A percentile compares a stretch with the other conserved stretches of the same genome.
phyloP scores from a whole-genome alignment of 1,140 invertebrate species.

The Drosophila melanica region DNA sequence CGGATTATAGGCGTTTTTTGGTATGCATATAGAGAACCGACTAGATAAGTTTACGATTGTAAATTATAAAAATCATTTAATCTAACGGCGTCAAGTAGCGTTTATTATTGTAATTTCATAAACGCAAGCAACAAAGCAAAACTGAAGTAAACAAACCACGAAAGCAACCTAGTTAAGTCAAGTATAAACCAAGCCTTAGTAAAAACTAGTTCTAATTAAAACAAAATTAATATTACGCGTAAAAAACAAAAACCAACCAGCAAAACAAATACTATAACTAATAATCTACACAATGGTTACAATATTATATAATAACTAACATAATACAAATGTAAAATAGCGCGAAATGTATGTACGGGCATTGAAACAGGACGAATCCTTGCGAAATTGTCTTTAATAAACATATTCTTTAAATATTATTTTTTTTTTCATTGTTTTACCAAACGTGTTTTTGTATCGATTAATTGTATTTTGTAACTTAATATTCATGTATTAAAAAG shows the following conservation, averaged over 20 bases:
- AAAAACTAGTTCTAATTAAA: constrained; percentile 74
- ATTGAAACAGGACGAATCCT: constrained; percentile 16
- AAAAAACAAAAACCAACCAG: constrained; percentile 1
- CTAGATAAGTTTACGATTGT: constrained; percentile 61
- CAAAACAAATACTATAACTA: constrained; percentile 45
- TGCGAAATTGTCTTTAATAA: constrained; percentile 43
- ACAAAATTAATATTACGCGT: constrained; percentile 24
- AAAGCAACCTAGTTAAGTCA: constrained; percentile 69
- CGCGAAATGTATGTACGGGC: constrained; percentile 37
- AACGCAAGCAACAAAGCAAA: constrained; percentile 41
- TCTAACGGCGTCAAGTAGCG: constrained; percentile 35
- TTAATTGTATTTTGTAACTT: constrained; percentile 50
- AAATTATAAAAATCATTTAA: constrained; percentile 64
- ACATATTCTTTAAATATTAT: constrained; percentile 66
- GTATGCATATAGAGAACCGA: constrained; percentile 33
- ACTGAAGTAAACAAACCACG: constrained; percentile 36
- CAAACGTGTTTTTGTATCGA: constrained; percentile 60
- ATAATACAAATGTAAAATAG: constrained; percentile 57
- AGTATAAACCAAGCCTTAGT: constrained; percentile 79
- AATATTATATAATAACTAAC: constrained; percentile 60
- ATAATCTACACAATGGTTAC: constrained; percentile 57
- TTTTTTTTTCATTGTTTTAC: constrained; percentile 51
- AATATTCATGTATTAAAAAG: constrained; percentile 41
- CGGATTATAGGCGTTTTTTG: constrained; percentile 25
- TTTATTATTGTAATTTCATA: constrained; percentile 74